Evolutionary conservation across 2,888 invertebrate genomes (phyloP), one percentile per base, ranked within the genome.

Genomic region (Zhuqinia jingwanae): DNA sequence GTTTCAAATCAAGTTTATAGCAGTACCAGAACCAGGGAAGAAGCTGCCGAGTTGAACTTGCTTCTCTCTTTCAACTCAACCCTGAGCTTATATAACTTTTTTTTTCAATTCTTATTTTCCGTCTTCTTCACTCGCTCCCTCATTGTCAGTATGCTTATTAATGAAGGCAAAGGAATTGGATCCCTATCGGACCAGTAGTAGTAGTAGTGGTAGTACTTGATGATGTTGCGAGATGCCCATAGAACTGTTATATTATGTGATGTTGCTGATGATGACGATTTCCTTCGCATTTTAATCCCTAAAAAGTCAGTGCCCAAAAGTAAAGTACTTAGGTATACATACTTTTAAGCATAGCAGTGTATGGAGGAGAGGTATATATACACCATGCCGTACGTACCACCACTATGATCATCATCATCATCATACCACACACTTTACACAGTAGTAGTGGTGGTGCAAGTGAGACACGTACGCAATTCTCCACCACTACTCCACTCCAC

Each of bases 251-350:
- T 68, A 42, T 68, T 68, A 60, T 30, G 60, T 27, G 60, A 25
- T 42, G 47, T 11, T 75, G 45, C 15, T 80, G 36, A 56, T 80
- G 81, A 80, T 20, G 80, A 81, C 70, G 73, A 81, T 81, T 81
- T 81, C 81, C 81, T 81, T 81, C 81, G 56, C 81, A 80, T 80
- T 80, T 79, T 80, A 80, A 81, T 81, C 81, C 81, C 81, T 81
- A 80, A 73, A 81, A 81, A 81, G 81, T 81, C 81, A 81, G 81
- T 73, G 73, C 81, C 73, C 70, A 81, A 81, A 36, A 36, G 36
- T 36, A 36, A 36, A 36, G 36, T 36, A 36, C 36, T 36, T 36
- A 36, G 5, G 8, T 36, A 36, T 36, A 3, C 8, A 36, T 8
- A 36, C 36, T 36, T 36, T 36, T 36, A 3, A 36, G 36, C 36